These are phyloP conservation scores for Drosophila micromelanica DNA, from an alignment of 1,140 invertebrate genomes.

Conservation along the genomic window DNA sequence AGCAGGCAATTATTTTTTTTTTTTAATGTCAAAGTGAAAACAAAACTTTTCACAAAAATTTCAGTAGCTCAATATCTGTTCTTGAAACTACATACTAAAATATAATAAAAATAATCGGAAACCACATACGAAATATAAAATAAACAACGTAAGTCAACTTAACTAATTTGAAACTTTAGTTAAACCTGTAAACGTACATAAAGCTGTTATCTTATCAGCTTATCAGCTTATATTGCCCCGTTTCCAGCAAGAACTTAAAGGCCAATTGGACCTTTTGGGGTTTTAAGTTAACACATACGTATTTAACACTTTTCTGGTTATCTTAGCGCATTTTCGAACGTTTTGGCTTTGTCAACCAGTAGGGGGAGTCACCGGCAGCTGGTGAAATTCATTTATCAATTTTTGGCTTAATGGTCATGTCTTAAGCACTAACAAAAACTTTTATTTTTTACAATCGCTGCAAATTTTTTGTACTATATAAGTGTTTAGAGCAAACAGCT, in stretches of 20 bases:
- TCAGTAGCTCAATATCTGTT: conserved; percentile 2
- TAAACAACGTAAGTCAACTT: neutral
- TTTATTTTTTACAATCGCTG: neutral
- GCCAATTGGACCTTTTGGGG: conserved; percentile 50
- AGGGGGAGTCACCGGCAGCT: conserved; percentile 25
- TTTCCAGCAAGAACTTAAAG: conserved; percentile 12
- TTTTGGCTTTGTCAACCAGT: conserved; percentile 15
- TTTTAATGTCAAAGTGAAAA: conserved; percentile 23
- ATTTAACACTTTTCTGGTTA: conserved; percentile 57
- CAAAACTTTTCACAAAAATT: conserved; percentile 1
- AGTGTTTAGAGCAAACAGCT: conserved; percentile 7
- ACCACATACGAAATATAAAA: neutral
- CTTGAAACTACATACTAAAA: neutral
- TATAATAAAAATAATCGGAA: neutral
- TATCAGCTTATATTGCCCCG: conserved; percentile 26
- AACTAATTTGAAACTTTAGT: neutral
- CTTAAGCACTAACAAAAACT: neutral
- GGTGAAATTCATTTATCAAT: conserved; percentile 14
- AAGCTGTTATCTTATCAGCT: conserved; percentile 42
- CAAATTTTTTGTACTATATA: neutral
- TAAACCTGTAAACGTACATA: too few relatives aligned
- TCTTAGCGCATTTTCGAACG: conserved; percentile 66
- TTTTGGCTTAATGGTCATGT: neutral
- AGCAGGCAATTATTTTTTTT: conserved; percentile 13
- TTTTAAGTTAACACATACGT: conserved; percentile 11